Percentiles rank a stretch among this genome's conserved stretches.
phyloP scores from a whole-genome alignment of 1,140 invertebrate species.

The Drosophila mojavensis region DNA sequence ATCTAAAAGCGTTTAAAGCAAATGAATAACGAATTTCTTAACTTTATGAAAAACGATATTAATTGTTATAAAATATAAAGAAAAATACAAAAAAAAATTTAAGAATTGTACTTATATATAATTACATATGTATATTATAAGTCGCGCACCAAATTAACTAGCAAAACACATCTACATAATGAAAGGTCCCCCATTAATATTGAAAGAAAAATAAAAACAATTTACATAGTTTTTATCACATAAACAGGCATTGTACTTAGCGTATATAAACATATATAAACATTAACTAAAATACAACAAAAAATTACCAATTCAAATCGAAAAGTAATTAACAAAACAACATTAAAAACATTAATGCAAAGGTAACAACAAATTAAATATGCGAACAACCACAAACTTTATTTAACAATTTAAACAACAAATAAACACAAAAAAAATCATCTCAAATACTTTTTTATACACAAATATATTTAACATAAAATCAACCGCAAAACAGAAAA shows the following conservation, averaged over 20 bases:
- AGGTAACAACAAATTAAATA: slow-evolving; percentile 29
- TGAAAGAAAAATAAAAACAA: not conserved
- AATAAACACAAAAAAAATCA: not conserved
- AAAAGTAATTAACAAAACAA: slow-evolving; percentile 34
- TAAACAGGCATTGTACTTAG: slow-evolving; percentile 52
- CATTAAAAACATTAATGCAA: slow-evolving; percentile 19
- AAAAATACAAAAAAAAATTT: not conserved
- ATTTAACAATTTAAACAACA: slow-evolving; percentile 28
- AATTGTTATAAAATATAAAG: slow-evolving; percentile 55
- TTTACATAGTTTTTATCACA: slow-evolving; percentile 44
- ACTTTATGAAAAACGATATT: slow-evolving; percentile 45
- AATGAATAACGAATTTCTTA: slow-evolving; percentile 70
- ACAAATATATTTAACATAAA: slow-evolving; percentile 29
- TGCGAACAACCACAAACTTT: slow-evolving; percentile 32
- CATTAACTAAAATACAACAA: slow-evolving; percentile 4
- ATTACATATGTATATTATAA: slow-evolving; percentile 42
- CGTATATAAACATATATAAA: slow-evolving; percentile 35
- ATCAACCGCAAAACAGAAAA: slow-evolving; percentile 22
- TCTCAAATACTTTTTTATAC: slow-evolving; percentile 20
- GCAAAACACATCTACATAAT: slow-evolving; percentile 43
- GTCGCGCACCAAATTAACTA: slow-evolving; percentile 35
- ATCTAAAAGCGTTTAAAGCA: slow-evolving; percentile 56
- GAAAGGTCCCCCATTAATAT: slow-evolving; percentile 15
- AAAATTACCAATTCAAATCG: slow-evolving; percentile 46
- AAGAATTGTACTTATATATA: slow-evolving; percentile 13